phyloP scores from a whole-genome alignment of 2,888 invertebrate species.

The Caenorhabditis auriculariae region DNA sequence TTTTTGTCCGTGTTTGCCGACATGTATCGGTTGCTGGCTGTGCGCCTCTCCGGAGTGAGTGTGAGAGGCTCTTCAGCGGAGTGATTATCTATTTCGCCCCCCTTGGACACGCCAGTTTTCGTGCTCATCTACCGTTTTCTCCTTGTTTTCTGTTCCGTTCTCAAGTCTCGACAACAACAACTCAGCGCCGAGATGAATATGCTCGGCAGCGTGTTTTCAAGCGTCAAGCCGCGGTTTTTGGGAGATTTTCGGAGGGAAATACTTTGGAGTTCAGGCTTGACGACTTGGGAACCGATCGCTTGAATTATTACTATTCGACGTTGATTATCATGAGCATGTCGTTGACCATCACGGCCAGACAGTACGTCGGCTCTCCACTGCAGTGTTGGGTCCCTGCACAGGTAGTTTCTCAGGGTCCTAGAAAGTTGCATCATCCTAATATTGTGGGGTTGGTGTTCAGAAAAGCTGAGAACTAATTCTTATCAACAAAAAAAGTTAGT shows the following conservation, averaged over 20 bases:
- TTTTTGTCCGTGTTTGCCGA: too few species aligned
- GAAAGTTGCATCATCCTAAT: too few species aligned
- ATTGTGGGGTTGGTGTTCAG: too few species aligned
- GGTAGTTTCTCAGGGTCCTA: constrained; percentile 19
- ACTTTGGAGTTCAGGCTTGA: constrained; percentile 36
- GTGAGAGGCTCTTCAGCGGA: too few species aligned
- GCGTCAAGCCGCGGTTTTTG: constrained; percentile 18
- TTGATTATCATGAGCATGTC: constrained; percentile 52
- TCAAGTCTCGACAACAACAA: neutral
- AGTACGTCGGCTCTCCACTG: constrained; percentile 61
- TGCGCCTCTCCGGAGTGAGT: too few species aligned
- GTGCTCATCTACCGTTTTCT: neutral
- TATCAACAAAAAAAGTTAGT: too few species aligned
- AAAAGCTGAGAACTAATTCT: too few species aligned
- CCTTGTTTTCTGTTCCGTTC: neutral
- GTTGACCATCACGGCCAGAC: constrained; percentile 47
- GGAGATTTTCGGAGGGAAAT: too few species aligned
- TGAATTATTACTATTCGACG: constrained; percentile 59
- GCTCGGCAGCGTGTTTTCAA: constrained; percentile 33
- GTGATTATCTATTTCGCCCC: neutral
- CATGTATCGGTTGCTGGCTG: too few species aligned
- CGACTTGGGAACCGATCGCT: constrained; percentile 50
- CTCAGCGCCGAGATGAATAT: constrained; percentile 23
- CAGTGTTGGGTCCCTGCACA: constrained; percentile 61
- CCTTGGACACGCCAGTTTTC: neutral